Evolutionary conservation across 2,113 vertebrate genomes (phyloP).

Genomic region (Muscicapa adusta): DNA sequence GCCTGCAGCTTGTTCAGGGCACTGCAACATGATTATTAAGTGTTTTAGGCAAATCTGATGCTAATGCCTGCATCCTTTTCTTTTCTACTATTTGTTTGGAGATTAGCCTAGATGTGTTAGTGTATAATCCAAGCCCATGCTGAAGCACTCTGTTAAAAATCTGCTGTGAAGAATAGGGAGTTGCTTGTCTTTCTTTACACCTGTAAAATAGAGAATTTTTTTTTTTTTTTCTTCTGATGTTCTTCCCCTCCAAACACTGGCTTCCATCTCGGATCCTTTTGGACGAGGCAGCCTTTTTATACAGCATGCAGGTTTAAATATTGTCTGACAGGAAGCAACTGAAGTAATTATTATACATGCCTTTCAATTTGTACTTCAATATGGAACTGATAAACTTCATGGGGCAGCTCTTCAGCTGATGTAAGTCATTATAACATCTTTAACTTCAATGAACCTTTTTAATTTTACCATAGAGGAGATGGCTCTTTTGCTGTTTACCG

Average conservation of each 20-base stretch:
- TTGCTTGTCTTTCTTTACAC: neutral
- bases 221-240: neutral
- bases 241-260: neutral
- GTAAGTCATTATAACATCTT: slow-evolving; percentile 23
- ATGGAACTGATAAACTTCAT: slow-evolving; percentile 25
- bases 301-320: neutral
- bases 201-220: neutral
- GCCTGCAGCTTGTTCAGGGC: neutral
- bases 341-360: neutral
- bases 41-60: neutral
- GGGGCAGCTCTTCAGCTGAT: slow-evolving; percentile 35
- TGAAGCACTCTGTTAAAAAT: neutral
- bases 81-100: neutral
- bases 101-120: neutral
- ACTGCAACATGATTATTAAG: neutral
- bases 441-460: slow-evolving; percentile 29
- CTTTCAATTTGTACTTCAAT: slow-evolving; percentile 21
- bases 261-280: neutral
- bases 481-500: slow-evolving; percentile 29
- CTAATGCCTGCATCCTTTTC: neutral
- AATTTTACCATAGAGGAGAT: slow-evolving; percentile 20
- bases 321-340: neutral
- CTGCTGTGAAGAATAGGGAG: neutral
- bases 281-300: neutral
- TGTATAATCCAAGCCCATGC: neutral